A percentile compares a stretch with the other conserved stretches of the same genome.
These are phyloP conservation scores for Carcharodon carcharias DNA, from an alignment of 2,797 vertebrate genomes.

Conservation along the genomic window DNA sequence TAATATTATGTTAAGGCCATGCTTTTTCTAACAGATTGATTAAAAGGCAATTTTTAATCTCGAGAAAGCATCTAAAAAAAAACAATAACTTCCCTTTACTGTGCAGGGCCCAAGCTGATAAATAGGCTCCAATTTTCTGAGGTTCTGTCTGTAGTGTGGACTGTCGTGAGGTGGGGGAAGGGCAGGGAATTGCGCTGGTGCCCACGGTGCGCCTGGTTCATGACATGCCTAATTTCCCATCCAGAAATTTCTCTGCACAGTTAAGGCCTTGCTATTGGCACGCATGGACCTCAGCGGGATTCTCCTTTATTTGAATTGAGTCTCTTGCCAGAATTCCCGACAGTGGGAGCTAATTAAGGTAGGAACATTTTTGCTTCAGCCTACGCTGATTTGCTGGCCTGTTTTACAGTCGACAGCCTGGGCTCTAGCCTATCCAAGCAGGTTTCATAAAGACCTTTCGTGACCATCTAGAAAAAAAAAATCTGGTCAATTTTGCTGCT, in stretches of 20 bases:
- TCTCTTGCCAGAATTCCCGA: not conserved
- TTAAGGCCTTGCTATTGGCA: not conserved
- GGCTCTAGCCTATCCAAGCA: not conserved
- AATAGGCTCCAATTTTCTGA: not conserved
- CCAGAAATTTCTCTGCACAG: not conserved
- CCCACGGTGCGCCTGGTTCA: not conserved
- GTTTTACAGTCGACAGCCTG: not conserved
- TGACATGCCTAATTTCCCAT: not conserved
- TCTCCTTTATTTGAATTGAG: not conserved
- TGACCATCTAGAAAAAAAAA: not conserved
- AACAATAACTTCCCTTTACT: not conserved
- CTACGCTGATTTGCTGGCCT: not conserved
- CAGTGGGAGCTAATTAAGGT: not conserved
- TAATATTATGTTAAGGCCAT: not conserved
- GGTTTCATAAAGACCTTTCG: not conserved
- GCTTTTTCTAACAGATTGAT: not conserved
- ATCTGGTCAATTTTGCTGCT: not conserved
- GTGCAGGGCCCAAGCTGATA: not conserved
- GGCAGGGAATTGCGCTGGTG: no score
- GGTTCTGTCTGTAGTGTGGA: not conserved
- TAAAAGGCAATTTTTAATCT: not conserved
- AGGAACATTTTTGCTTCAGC: not conserved
- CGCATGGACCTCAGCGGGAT: not conserved
- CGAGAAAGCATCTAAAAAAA: not conserved
- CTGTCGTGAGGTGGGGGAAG: not conserved